Evolutionary conservation across 2,113 vertebrate genomes (phyloP).

Genomic region (Poicephalus meyeri): DNA sequence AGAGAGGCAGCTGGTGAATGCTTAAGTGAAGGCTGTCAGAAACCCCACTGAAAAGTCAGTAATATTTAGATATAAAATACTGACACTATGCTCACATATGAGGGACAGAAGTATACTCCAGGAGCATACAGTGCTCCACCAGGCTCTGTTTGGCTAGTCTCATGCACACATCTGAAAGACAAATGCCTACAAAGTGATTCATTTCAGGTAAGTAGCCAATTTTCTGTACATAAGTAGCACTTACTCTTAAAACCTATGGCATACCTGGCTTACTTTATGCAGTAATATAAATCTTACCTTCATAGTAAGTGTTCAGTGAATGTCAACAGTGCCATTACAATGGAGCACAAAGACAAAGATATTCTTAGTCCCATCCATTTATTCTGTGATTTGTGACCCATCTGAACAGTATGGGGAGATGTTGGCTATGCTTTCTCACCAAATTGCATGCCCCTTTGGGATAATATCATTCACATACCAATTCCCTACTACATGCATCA

Average conservation of each 20-base stretch:
- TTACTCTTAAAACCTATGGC: conserved; percentile 7
- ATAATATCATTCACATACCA: conserved; percentile 23
- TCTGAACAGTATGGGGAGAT: not conserved
- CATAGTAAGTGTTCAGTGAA: not conserved
- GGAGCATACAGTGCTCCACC: not conserved
- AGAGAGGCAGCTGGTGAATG: not conserved
- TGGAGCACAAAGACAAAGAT: conserved; percentile 12
- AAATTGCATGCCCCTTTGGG: conserved; percentile 10
- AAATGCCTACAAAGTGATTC: not conserved
- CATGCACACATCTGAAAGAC: not conserved
- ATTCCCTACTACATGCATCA: conserved; percentile 43
- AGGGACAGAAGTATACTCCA: not conserved
- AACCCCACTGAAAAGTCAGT: not conserved
- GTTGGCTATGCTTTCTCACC: conserved; percentile 5
- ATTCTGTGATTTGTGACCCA: conserved; percentile 24
- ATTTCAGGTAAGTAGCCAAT: not conserved
- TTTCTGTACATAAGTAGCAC: not conserved
- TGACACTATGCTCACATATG: not conserved
- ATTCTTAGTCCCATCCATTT: conserved; percentile 6
- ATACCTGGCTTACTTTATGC: not conserved
- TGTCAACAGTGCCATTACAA: not conserved
- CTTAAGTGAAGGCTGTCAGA: not conserved
- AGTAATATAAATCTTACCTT: conserved; percentile 6
- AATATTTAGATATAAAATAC: not conserved
- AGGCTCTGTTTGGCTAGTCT: not conserved